phyloP scores from a whole-genome alignment of 1,140 invertebrate genomes.

The Drosophila baimaii region DNA sequence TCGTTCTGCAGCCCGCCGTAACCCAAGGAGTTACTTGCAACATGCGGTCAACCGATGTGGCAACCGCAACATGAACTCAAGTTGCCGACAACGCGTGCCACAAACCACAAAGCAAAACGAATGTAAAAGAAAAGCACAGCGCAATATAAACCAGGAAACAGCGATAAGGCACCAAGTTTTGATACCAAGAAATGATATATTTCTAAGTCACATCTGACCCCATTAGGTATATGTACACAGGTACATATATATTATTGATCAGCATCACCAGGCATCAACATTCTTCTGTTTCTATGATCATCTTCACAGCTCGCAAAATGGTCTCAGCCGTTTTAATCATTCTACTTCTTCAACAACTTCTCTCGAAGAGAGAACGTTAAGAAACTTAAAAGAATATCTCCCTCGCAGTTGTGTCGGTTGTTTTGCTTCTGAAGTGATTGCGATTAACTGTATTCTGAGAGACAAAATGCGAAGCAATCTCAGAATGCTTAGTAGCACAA shows the following conservation, averaged over 20 bases:
- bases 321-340: too few relatives aligned
- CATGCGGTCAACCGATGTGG: slow-evolving; percentile 54
- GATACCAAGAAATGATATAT: slow-evolving; percentile 1
- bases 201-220: background rate
- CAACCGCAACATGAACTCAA: slow-evolving; percentile 56
- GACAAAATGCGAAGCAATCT: too few relatives aligned
- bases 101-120: slow-evolving; percentile 49
- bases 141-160: slow-evolving; percentile 5
- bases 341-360: too few relatives aligned
- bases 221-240: too few relatives aligned
- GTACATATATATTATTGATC: background rate
- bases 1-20: slow-evolving; percentile 2
- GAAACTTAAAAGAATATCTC: too few relatives aligned
- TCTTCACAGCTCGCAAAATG: too few relatives aligned
- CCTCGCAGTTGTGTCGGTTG: too few relatives aligned
- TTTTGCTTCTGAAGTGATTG: too few relatives aligned
- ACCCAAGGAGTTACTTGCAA: slow-evolving; percentile 59
- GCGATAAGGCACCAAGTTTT: slow-evolving; percentile 2
- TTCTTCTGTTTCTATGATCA: too few relatives aligned
- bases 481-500: too few relatives aligned
- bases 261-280: background rate
- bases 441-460: too few relatives aligned
- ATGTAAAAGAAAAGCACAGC: background rate
- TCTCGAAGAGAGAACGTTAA: too few relatives aligned
- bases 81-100: slow-evolving; percentile 71